Evolutionary conservation across 2,797 vertebrate species (phyloP).

Genomic region (Gambusia yucatana): DNA sequence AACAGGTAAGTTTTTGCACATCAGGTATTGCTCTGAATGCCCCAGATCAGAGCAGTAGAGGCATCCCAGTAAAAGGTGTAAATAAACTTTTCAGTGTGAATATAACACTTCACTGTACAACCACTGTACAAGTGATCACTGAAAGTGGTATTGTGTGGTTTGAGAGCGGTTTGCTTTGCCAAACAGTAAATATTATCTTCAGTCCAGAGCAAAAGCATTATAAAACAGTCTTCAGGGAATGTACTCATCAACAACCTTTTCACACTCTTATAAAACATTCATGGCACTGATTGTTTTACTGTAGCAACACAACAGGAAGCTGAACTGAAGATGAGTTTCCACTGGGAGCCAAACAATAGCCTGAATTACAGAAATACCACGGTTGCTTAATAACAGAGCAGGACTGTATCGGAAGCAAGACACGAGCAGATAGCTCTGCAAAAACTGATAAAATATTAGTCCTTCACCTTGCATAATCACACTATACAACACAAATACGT

Average conservation of each 20-base stretch:
- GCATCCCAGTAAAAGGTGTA: background rate
- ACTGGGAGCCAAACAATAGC: constrained; percentile 47
- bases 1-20: no score
- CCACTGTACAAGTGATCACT: constrained; percentile 17
- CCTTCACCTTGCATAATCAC: background rate
- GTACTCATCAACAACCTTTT: constrained; percentile 67
- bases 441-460: constrained; percentile 1
- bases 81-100: background rate
- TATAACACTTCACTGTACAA: constrained; percentile 3
- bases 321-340: constrained; percentile 54
- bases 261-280: constrained; percentile 74
- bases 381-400: constrained; percentile 35
- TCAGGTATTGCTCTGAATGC: background rate
- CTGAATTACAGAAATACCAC: constrained; percentile 52
- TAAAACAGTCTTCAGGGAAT: constrained; percentile 60
- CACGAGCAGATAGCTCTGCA: background rate
- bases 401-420: constrained; percentile 2
- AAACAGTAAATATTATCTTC: constrained; percentile 37
- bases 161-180: constrained; percentile 1
- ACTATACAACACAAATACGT: background rate
- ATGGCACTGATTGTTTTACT: constrained; percentile 67
- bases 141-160: constrained; percentile 26
- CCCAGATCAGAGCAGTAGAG: background rate
- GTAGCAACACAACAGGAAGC: constrained; percentile 62
- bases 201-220: constrained; percentile 55